These are phyloP conservation scores for Fragum whitleyi DNA, from an alignment of 2,888 invertebrate genomes.

Conservation along the genomic window DNA sequence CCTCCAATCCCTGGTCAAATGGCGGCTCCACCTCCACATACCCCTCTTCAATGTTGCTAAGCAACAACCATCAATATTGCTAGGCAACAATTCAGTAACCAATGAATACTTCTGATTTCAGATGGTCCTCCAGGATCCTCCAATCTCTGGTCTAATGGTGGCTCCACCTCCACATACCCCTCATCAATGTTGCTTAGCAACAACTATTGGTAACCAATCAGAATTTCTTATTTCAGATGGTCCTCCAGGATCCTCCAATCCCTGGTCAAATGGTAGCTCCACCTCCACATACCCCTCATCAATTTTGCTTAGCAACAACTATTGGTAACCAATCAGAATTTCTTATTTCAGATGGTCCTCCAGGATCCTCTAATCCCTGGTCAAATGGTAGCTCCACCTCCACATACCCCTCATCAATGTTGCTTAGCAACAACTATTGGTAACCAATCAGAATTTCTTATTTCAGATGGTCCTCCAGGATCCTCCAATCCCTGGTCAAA, in stretches of 20 bases:
- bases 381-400: slow-evolving; percentile 80
- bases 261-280: slow-evolving; percentile 81
- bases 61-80: too few species aligned
- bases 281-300: slow-evolving; percentile 82
- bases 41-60: slow-evolving; percentile 82
- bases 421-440: slow-evolving; percentile 70
- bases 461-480: slow-evolving; percentile 69
- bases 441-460: background rate
- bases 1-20: slow-evolving; percentile 81
- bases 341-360: slow-evolving; percentile 70
- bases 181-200: too few species aligned
- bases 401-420: slow-evolving; percentile 82
- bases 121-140: too few species aligned
- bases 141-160: too few species aligned
- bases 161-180: too few species aligned
- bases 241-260: slow-evolving; percentile 73
- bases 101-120: too few species aligned
- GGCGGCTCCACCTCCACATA: slow-evolving; percentile 81
- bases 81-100: too few species aligned
- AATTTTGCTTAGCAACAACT: slow-evolving; percentile 78
- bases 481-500: slow-evolving; percentile 80
- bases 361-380: slow-evolving; percentile 84
- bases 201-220: background rate
- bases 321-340: too few species aligned
- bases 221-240: slow-evolving; percentile 61